These are phyloP conservation scores for Heliconius himera DNA, from an alignment of 1,140 invertebrate genomes.

Conservation along the genomic window DNA sequence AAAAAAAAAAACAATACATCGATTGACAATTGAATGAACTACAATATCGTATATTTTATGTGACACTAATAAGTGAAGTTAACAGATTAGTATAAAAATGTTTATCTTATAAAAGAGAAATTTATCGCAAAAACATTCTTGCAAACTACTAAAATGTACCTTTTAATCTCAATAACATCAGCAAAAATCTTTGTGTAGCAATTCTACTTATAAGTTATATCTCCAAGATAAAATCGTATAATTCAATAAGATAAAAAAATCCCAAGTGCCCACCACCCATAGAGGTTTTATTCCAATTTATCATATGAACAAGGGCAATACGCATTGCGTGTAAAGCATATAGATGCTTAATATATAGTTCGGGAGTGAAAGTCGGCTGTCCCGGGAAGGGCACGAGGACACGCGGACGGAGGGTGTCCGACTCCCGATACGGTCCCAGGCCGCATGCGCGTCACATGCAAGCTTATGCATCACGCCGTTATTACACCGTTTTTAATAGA, in stretches of 20 bases:
- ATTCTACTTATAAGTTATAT: background rate
- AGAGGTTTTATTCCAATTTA: background rate
- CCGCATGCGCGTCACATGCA: conserved; percentile 64
- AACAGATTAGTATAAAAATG: no score
- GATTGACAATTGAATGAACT: no score
- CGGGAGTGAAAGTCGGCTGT: conserved; percentile 72
- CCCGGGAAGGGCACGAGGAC: conserved; percentile 72
- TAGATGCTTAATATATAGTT: conserved; percentile 40
- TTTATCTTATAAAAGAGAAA: no score
- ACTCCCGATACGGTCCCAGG: conserved; percentile 36
- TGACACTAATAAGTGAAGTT: no score
- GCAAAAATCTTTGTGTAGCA: background rate
- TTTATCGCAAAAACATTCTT: no score
- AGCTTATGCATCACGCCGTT: conserved; percentile 43
- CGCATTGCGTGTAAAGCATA: conserved; percentile 51
- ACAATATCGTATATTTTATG: no score
- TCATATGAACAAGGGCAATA: conserved; percentile 26
- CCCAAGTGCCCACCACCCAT: background rate
- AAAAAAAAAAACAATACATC: no score
- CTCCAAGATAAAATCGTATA: background rate
- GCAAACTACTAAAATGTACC: background rate
- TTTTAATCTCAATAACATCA: background rate
- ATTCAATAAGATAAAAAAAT: background rate
- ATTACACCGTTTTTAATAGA: conserved; percentile 46
- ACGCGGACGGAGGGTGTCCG: conserved; percentile 58